A percentile compares a stretch with the other conserved stretches of the same genome.
Evolutionary conservation across 2,113 vertebrate species (phyloP).

Genomic region (Albula goreensis): DNA sequence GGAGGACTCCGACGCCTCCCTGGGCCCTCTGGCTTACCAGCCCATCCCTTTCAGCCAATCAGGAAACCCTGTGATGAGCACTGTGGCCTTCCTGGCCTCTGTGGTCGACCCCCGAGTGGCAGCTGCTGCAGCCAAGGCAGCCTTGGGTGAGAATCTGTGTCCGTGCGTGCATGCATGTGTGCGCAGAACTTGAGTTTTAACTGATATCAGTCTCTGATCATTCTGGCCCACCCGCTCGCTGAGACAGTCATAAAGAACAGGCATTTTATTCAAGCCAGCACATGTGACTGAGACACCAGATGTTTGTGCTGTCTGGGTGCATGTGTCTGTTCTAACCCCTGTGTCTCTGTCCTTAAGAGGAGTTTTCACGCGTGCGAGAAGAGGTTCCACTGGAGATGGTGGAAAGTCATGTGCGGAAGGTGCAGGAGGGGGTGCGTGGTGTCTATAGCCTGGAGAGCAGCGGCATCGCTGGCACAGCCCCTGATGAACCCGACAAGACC

Average conservation of each 20-base stretch:
- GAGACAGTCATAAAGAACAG: too few relatives aligned
- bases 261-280: too few relatives aligned
- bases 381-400: conserved; percentile 92
- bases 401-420: conserved; percentile 95
- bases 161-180: not conserved
- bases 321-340: not conserved
- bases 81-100: conserved; percentile 92
- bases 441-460: conserved; percentile 89
- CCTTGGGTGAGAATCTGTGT: conserved; percentile 74
- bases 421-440: conserved; percentile 85
- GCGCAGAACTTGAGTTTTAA: not conserved
- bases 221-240: too few relatives aligned
- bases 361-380: conserved; percentile 92
- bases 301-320: not conserved
- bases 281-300: too few relatives aligned
- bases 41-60: conserved; percentile 97
- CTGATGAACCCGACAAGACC: conserved; percentile 86
- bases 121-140: conserved; percentile 89
- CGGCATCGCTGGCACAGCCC: conserved; percentile 89
- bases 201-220: too few relatives aligned
- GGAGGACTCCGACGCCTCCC: conserved; percentile 84
- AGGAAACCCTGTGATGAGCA: conserved; percentile 97
- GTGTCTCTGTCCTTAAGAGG: conserved; percentile 70
- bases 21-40: conserved; percentile 92
- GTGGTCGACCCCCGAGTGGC: conserved; percentile 95